Evolutionary conservation across 2,888 invertebrate species (phyloP), one percentile per base, ranked within the genome.

Genomic region (Holacanthella duospinosa): DNA sequence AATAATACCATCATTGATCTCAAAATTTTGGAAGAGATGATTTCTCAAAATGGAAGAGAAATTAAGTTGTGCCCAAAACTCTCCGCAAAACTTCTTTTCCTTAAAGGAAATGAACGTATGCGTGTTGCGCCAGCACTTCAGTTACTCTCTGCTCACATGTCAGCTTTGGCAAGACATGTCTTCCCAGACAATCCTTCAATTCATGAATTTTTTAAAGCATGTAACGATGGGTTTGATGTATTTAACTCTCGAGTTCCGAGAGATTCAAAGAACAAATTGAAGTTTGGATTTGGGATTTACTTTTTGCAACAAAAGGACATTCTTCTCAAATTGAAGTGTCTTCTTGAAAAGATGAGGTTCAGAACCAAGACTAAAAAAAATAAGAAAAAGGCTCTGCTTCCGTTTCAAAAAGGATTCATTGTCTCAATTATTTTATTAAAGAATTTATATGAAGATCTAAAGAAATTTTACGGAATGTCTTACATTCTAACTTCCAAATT

Each of bases 151-250:
- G 26, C 58, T 29, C 3, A 28, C 4, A 43, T 56, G 1, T 43
- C 62, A 1, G 43, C 28, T 16, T 54, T 57, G 9, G 62, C 62
- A 36, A 2, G 4, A n/a, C 25, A 36, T 1, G 27, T 24, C 12
- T 62, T 36, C 21, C 62, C 62, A 9, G 3, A 27, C 9, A 48
- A 58, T 29, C 36, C 24, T 21, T 16, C 26, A 4, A 54, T 59
- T 6, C 6, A 27, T 12, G 26, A 25, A 1, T 62, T 62, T 27
- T 59, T 62, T 26, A 29, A 62, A 59, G 54, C 27, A 2, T 44
- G 58, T 19, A 59, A 59, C 54, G 48, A 62, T 24, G 62, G 59
- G 3, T 58, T 58, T 19, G 62, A 62, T 54, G 59, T 62, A 1
- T 24, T 62, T 3, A 62, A 58, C 43, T 58, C 62, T 1, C 24